phyloP scores from a whole-genome alignment of 2,888 invertebrate species.

The Sclerodermus sp. region DNA sequence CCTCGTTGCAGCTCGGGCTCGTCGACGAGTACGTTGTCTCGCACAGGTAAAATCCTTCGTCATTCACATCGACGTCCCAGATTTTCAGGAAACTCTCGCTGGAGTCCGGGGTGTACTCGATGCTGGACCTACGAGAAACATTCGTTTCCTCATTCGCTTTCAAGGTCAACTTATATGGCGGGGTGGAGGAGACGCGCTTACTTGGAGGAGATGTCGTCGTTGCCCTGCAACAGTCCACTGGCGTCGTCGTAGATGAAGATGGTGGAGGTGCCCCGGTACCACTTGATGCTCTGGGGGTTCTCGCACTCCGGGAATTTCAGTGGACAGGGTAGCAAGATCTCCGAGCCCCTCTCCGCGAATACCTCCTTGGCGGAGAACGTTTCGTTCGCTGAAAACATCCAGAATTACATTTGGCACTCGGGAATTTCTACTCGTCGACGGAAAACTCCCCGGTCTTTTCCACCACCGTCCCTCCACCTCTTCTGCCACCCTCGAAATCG shows the following conservation, averaged over 20 bases:
- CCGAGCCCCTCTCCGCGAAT: conserved; percentile 70
- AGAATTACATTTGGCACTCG: no score
- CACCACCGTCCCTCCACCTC: no score
- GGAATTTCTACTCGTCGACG: no score
- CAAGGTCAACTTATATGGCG: no score
- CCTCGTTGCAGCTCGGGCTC: conserved; percentile 74
- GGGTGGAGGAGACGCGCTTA: conserved; percentile 52
- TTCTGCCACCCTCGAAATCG: no score
- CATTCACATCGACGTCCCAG: conserved; percentile 68
- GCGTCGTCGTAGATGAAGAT: conserved; percentile 73
- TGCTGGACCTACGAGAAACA: conserved; percentile 72
- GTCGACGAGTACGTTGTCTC: conserved; percentile 82
- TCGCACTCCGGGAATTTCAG: conserved; percentile 75
- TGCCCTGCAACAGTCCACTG: conserved; percentile 67
- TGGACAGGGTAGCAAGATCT: conserved; percentile 71
- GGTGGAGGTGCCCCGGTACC: conserved; percentile 74
- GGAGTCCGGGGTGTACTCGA: conserved; percentile 68
- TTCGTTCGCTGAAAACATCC: no score
- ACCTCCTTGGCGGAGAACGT: conserved; percentile 51
- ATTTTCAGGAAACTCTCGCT: conserved; percentile 72
- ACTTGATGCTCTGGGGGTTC: conserved; percentile 80
- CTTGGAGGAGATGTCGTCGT: conserved; percentile 74
- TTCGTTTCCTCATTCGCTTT: no score
- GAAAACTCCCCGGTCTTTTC: no score
- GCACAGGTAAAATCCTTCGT: conserved; percentile 80